Evolutionary conservation across 2,113 vertebrate species (phyloP), one percentile per base, ranked within the genome.

Genomic region (Lynx canadensis): DNA sequence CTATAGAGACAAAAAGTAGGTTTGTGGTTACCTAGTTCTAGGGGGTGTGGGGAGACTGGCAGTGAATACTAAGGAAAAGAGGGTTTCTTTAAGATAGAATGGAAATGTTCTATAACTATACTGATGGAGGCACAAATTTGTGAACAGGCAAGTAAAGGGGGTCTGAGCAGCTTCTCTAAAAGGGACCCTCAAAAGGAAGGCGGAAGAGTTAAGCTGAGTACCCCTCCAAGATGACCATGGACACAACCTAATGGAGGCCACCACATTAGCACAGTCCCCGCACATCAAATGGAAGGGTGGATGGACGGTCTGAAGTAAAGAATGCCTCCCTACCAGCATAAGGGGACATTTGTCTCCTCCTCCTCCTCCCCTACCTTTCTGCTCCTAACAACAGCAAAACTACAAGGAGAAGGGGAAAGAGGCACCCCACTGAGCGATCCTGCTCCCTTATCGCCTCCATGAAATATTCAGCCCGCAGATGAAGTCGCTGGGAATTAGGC

Each of bases 401-500:
- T 33, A 85, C 2, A 31, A 36, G 9, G 16, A 85, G 45, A 25
- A 31, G 55, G 60, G 31, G 66, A 81, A 19, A 13, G 50, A 9
- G 2, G 3, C 6, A 11, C 6, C 4, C 4, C 9, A 4, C 23
- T 38, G 16, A 2, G 31, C 11, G 4, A 50, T 27, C 36, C 65
- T 74, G 36, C 12, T 65, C 5, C 57, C 3, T 7, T 0, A 45
- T 10, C 68, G 48, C 33, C 12, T 27, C 60, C 87, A 4, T 11
- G 38, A 25, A 66, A 4, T 31, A 38, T 8, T 2, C 15, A 57
- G 31, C 8, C 65, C 66, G 3, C 45, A 52, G 68, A 36, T 14
- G n/a, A 92, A 71, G 38, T 29, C 21, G 11, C 19, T 36, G 19
- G 41, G 6, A 16, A 14, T 27, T 25, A 21, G 33, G 52, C n/a